Percentiles rank a stretch among this genome's conserved stretches.
These are phyloP conservation scores for Agriopis leucophaearia DNA, from an alignment of 2,888 invertebrate species.

Conservation along the genomic window DNA sequence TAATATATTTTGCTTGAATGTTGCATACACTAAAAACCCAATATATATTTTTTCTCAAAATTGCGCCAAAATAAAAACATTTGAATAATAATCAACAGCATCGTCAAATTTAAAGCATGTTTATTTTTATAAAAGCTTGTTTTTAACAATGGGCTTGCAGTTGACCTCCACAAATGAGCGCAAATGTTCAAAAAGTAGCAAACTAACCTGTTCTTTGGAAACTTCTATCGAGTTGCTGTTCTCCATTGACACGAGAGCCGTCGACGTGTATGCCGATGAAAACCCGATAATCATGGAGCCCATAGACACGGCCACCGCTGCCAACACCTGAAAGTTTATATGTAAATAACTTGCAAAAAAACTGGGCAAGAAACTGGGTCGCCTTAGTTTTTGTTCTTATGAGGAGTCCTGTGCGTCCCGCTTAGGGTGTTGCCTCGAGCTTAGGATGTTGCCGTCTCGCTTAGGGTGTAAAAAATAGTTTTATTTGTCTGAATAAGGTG, in stretches of 20 bases:
- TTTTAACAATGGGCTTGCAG: neutral
- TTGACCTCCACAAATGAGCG: neutral
- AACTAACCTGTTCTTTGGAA: slow-evolving; percentile 87
- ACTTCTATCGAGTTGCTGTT: slow-evolving; percentile 86
- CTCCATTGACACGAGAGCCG: slow-evolving; percentile 92
- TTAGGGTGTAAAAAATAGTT: no score
- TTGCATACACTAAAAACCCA: no score
- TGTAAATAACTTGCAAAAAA: neutral
- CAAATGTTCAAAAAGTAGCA: neutral
- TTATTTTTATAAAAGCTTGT: no score
- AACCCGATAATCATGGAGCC: slow-evolving; percentile 96
- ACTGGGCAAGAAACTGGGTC: neutral
- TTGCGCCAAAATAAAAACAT: no score
- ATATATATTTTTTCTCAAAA: no score
- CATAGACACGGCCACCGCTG: slow-evolving; percentile 94
- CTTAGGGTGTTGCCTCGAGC: no score
- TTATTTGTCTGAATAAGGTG: no score
- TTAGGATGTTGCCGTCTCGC: no score
- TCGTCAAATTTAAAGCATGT: no score
- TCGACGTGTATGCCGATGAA: slow-evolving; percentile 95
- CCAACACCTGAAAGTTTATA: slow-evolving; percentile 89
- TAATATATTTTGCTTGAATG: no score
- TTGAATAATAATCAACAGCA: no score
- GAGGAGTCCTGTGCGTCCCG: no score
- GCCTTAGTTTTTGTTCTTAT: neutral